Evolutionary conservation across 1,140 invertebrate species (phyloP), one percentile per base, ranked within the genome.

Genomic region (Megalonaias nervosa): DNA sequence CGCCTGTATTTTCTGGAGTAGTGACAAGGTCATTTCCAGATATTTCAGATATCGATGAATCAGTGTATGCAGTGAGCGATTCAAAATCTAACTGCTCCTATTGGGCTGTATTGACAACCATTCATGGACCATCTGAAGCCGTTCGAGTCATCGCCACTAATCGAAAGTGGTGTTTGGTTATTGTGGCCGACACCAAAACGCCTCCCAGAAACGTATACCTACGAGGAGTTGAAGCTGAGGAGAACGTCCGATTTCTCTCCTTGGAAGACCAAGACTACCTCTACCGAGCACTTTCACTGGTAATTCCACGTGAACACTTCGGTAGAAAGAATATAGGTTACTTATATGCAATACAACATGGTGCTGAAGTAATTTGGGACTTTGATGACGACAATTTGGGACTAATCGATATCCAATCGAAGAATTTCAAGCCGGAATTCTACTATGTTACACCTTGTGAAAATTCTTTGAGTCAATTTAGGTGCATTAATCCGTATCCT

Each of bases 291-390:
- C 72, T 80, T 67, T 15, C 69, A 6, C 38, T 67, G 13, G 14
- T n/a, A 48, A 55, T 80, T 11, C 78, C 78, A 15, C 67, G 38
- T 26, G 67, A 75, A 58, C 31, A 61, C n/a, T 75, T 80, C 61
- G 74, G 70, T 15, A 62, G 79, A 58, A 80, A 80, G 59, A 80
- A 76, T 71, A 75, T 80, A 6, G 79, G 79, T 9, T 80, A 69
- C 61, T 31, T 76, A 16, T 80, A 74, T 69, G 79, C 79, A 3
- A 80, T 76, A 59, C 59, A 66, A 12, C 70, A 74, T 55, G 65
- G 66, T 12, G 79, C 79, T 11, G 65, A 80, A 48, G 15, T 23
- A 6, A 76, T 80, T 19, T 80, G 74, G 74, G 79, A 80, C n/a
- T 76, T 73, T 48, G 77, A 79, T 66, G 77, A 79, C 23, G 77